Evolutionary conservation across 1,140 invertebrate species (phyloP), one percentile per base, ranked within the genome.

Genomic region (Pogonomyrmex barbatus): DNA sequence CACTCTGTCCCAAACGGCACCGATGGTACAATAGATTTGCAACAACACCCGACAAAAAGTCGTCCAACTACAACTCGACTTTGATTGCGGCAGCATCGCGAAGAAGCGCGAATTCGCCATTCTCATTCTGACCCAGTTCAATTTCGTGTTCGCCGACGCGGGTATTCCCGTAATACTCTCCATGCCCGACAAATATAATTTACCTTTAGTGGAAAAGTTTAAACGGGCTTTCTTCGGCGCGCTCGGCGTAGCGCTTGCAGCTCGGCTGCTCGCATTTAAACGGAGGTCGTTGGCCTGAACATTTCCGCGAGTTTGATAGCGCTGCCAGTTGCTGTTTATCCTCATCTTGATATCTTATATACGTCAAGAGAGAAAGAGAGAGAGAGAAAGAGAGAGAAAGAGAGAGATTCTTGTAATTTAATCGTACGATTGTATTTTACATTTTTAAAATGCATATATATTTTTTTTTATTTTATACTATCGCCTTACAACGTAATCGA

Each of bases 71-170:
- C 79, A 12, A 39, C 2, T 33, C 47, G 62, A 56, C 42, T 73
- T 60, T 83, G 79, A 83, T 83, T 60, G 54, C 68, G 30, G 42
- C 54, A 24, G 10, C 30, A 12, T 42, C 42, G 47, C 79, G 17
- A 24, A 60, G 54, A 83, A 83, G 45, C 79, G 54, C 42, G 56
- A 78, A 58, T 75, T 47, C 30, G 54, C 24, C 63, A 30, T 58
- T 88, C 78, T 81, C 83, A 86, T 89, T 77, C 84, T 75, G 88
- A 90, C 89, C 89, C 63, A 90, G 85, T 90, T 90, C 73, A 76
- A 68, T 85, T 24, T 54, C 50, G 39, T 52, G 78, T 87, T 68
- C 50, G 87, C 85, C 87, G 75, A 36, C 45, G 54, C 42, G 54
- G 54, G 39, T 42, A 14, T 52, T 82, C 73, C 67, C 67, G 77